Conservation (phyloP, 2,797 vertebrate genomes). For the Philypnodon macrostomus region DNA sequence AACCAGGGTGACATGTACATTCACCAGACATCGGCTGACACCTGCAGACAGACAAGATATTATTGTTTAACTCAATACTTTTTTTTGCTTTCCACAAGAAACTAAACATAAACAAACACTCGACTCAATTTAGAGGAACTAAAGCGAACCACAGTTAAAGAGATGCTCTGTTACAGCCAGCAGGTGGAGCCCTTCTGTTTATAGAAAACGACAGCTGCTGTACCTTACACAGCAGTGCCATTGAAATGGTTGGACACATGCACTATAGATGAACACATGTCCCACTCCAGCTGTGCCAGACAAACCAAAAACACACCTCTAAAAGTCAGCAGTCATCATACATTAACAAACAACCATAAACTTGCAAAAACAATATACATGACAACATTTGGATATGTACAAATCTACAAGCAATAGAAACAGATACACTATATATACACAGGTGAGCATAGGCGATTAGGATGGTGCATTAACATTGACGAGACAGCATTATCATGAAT, state of each 20-base stretch:
- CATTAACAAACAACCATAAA: slow-evolving; percentile 12
- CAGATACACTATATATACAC: too few species aligned
- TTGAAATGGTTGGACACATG: slow-evolving; percentile 80
- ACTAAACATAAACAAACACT: not conserved
- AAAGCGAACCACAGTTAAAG: not conserved
- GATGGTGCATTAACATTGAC: too few species aligned
- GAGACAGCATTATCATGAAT: too few species aligned
- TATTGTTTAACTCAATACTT: not conserved
- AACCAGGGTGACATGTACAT: slow-evolving; percentile 87
- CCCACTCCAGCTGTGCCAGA: slow-evolving; percentile 78
- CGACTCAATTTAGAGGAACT: not conserved
- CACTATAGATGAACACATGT: slow-evolving; percentile 74
- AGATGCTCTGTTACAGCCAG: not conserved
- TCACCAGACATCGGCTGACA: slow-evolving; percentile 97
- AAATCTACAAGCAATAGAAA: too few species aligned
- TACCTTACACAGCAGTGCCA: slow-evolving; percentile 80
- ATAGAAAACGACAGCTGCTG: slow-evolving; percentile 72
- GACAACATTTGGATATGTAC: too few species aligned
- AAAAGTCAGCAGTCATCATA: slow-evolving; percentile 62
- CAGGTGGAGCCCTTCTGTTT: not conserved
- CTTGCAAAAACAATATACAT: too few species aligned
- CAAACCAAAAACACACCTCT: slow-evolving; percentile 67
- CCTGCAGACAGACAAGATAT: slow-evolving; percentile 69
- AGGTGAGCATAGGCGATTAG: too few species aligned
- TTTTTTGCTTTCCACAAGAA: too few species aligned